These are phyloP conservation scores for Edolisoma coerulescens DNA, from an alignment of 2,113 vertebrate species.

Conservation along the genomic window DNA sequence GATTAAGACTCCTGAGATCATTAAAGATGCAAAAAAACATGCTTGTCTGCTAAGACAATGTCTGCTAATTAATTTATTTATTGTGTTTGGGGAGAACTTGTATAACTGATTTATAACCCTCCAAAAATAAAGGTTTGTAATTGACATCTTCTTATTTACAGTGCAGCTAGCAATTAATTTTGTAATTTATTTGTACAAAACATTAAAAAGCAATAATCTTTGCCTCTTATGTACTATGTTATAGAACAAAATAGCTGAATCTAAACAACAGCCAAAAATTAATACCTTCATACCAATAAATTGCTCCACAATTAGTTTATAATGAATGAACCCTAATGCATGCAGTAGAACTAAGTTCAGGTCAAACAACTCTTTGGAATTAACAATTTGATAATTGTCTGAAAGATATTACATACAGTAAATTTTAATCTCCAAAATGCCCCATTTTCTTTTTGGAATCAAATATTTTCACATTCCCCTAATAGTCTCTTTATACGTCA, in stretches of 20 bases:
- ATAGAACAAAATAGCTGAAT: background rate
- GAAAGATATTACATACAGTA: background rate
- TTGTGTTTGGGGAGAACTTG: background rate
- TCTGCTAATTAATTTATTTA: constrained; percentile 36
- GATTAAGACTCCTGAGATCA: constrained; percentile 9
- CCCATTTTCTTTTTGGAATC: background rate
- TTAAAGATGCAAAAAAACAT: constrained; percentile 43
- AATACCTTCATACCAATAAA: background rate
- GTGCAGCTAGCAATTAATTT: constrained; percentile 14
- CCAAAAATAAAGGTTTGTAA: constrained; percentile 7
- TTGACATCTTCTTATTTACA: constrained; percentile 21
- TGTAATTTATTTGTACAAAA: constrained; percentile 36
- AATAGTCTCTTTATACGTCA: background rate
- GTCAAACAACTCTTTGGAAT: background rate
- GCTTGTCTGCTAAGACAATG: constrained; percentile 19
- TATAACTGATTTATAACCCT: constrained; percentile 5
- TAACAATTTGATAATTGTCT: background rate
- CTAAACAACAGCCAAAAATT: background rate
- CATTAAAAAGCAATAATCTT: background rate
- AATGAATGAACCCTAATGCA: background rate
- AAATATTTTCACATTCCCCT: background rate
- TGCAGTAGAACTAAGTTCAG: background rate
- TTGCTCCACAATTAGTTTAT: background rate
- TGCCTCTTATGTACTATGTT: background rate
- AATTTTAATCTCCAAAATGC: background rate